Base-by-base conservation (phyloP, 2,888 invertebrate genomes). In the Artemia sinica region DNA sequence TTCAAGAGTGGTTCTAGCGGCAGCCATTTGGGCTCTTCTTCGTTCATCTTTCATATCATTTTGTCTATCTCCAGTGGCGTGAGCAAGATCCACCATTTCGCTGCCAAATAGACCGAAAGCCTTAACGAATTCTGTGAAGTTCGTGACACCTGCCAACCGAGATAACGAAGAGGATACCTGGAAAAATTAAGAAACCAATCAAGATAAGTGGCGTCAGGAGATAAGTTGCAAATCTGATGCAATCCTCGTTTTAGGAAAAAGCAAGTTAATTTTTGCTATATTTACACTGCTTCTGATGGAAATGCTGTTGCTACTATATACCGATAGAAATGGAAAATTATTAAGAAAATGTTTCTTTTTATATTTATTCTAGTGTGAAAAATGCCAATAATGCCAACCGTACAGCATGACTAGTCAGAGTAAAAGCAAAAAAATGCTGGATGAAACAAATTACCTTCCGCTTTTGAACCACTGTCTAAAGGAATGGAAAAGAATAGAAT, bases 91-190 rank as follows among this genome's bases (percentile, higher is more conserved):
- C 72, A 98, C 95, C 96, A 98, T 97, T 78, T 97, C 95, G 41
- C 89, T 89, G 63, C 97, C 98, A 78, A 98, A 97, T 78, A 95
- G 92, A 74, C 95, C 94, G 81, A 98, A 98, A 41, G 95, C 93
- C 77, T 94, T 91, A 70, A 98, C 96, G 79, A 98, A 98, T 80
- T 98, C 97, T 68, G 95, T 92, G 74, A 80, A 80, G 72, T 78
- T 78, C 68, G 77, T 76, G 18, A 70, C 70, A 49, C 70, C 68
- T 49, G 82, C 82, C 70, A 83, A 75, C 58, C 79, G 76, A 66
- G 77, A 73, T 49, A 74, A 69, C 41, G 72, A 72, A 67, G 70
- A 71, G 10, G 73, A 71, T 41, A 74, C 74, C 74, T 74, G 48
- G 11, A 68, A 68, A 50, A 50, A 66, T 28, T 48, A 68, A 49